Evolutionary conservation across 2,888 invertebrate genomes (phyloP).

Genomic region (Harpalus rubripes): DNA sequence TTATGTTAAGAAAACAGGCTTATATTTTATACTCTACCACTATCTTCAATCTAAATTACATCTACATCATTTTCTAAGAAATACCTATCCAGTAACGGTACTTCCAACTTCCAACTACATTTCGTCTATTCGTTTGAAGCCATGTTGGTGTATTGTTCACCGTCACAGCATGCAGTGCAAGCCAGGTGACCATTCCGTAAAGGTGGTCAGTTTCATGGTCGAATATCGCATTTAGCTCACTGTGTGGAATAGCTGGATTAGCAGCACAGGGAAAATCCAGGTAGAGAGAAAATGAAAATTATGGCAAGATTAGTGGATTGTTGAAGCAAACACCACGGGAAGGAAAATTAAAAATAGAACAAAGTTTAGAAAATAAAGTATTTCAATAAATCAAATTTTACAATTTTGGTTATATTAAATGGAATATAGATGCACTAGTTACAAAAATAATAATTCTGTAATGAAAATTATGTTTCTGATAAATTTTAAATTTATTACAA

Average conservation of each 20-base stretch:
- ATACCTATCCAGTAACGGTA: slow-evolving; percentile 4
- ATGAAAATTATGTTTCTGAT: no score
- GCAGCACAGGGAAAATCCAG: slow-evolving; percentile 20
- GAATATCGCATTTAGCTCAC: slow-evolving; percentile 34
- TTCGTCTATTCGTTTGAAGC: not conserved
- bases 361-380: no score
- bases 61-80: slow-evolving; percentile 10
- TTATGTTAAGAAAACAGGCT: not conserved
- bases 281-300: slow-evolving; percentile 12
- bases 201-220: slow-evolving; percentile 62
- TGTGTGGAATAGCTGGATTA: slow-evolving; percentile 23
- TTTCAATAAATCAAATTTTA: no score
- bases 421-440: no score
- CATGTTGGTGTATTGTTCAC: slow-evolving; percentile 53
- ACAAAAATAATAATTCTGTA: no score
- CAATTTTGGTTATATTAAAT: no score
- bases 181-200: slow-evolving; percentile 62
- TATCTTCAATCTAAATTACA: slow-evolving; percentile 1
- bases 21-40: not conserved
- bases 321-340: no score
- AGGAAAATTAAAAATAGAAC: no score
- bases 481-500: no score
- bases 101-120: not conserved
- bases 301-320: not conserved
- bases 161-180: slow-evolving; percentile 32